A percentile compares a stretch with the other conserved stretches of the same genome.
These are phyloP conservation scores for Macropus fuliginosus DNA, from an alignment of 2,797 vertebrate species.

Conservation along the genomic window DNA sequence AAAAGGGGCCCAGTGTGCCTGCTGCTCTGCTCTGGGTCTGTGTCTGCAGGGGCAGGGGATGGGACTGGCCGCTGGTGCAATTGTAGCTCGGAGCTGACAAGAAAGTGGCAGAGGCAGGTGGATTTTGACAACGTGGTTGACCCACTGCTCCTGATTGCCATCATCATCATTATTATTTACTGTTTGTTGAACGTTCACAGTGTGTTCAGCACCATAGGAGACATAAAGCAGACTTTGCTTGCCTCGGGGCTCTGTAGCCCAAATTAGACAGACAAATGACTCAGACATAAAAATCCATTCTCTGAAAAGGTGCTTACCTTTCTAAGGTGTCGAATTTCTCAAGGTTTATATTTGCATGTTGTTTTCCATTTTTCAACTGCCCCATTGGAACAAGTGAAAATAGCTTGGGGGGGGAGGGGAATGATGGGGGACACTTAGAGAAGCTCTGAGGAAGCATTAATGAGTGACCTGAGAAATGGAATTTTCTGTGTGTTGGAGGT, in stretches of 20 bases:
- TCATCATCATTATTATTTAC: background rate
- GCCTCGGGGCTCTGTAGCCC: background rate
- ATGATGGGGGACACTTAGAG: background rate
- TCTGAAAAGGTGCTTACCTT: background rate
- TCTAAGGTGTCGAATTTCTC: constrained; percentile 21
- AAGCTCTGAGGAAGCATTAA: background rate
- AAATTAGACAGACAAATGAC: constrained; percentile 30
- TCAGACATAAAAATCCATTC: constrained; percentile 23
- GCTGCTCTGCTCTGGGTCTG: background rate
- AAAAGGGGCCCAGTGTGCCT: fast-evolving
- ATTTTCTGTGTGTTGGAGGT: background rate
- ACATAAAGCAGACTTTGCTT: background rate
- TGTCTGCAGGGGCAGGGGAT: no score
- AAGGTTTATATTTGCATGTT: constrained; percentile 11
- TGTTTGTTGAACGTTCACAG: constrained; percentile 14
- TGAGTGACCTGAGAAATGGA: background rate
- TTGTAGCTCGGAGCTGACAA: background rate
- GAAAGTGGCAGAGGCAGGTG: background rate
- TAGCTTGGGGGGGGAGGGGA: background rate
- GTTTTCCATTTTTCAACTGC: constrained; percentile 64
- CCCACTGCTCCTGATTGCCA: background rate
- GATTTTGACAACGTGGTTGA: background rate
- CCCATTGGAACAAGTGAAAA: constrained; percentile 18
- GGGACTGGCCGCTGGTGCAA: fast-evolving
- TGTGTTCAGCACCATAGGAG: background rate